Conservation (phyloP, 2,888 invertebrate species). For the Brachycybe producta region DNA sequence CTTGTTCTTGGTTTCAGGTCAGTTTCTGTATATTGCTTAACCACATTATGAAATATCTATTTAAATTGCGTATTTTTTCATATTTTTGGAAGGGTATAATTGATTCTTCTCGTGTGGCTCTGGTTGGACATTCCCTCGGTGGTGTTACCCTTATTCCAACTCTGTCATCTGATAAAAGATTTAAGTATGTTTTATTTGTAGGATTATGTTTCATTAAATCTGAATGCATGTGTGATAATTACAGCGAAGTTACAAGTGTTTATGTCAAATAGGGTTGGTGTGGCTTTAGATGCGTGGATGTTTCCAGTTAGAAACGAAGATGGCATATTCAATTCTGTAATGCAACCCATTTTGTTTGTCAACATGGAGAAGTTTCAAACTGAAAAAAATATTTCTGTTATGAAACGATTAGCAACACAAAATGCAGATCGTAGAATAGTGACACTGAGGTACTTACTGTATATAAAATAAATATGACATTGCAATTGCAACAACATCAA, state of each 20-base stretch:
- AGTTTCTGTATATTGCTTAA: conserved; percentile 12
- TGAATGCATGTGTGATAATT: neutral
- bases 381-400: conserved; percentile 39
- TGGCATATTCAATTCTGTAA: conserved; percentile 34
- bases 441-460: conserved; percentile 22
- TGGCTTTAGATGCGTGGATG: conserved; percentile 49
- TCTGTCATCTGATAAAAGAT: conserved; percentile 40
- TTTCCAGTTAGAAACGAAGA: conserved; percentile 42
- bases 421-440: conserved; percentile 20
- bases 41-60: neutral
- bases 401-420: conserved; percentile 33
- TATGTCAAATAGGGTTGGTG: conserved; percentile 35
- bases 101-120: conserved; percentile 37
- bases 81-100: conserved; percentile 33
- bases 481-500: neutral
- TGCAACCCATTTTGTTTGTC: conserved; percentile 43
- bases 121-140: conserved; percentile 54
- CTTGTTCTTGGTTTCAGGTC: conserved; percentile 34
- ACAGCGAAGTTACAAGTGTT: conserved; percentile 23
- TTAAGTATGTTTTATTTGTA: conserved; percentile 36
- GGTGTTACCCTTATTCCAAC: conserved; percentile 47
- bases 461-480: neutral
- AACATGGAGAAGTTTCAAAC: conserved; percentile 48
- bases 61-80: neutral
- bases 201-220: conserved; percentile 1